Percentiles rank a stretch among this genome's conserved stretches.
Evolutionary conservation across 2,797 vertebrate genomes (phyloP).

Genomic region (Pitangus sulphuratus): DNA sequence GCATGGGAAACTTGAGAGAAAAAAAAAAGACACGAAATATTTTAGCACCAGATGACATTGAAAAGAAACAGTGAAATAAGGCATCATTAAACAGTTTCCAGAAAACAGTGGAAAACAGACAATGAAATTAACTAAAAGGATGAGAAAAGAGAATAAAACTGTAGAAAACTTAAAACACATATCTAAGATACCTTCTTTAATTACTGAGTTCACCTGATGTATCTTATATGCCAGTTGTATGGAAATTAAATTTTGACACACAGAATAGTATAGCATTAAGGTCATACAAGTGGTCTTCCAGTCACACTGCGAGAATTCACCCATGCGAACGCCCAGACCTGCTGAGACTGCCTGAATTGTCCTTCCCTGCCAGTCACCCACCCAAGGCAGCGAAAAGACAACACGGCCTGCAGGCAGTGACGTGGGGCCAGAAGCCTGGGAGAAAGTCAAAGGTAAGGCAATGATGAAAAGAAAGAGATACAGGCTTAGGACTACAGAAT

Average conservation of each 20-base stretch:
- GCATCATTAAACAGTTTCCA: neutral
- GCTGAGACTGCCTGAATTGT: neutral
- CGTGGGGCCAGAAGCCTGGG: neutral
- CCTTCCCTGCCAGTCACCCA: neutral
- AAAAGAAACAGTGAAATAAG: neutral
- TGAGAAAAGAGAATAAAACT: neutral
- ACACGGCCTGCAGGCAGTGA: neutral
- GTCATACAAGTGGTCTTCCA: neutral
- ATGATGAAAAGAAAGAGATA: neutral
- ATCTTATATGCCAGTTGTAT: neutral
- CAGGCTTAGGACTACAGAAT: neutral
- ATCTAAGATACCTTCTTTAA: neutral
- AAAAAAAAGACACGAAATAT: rapidly evolving
- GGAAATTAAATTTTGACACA: neutral
- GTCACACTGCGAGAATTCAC: neutral
- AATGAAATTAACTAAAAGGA: neutral
- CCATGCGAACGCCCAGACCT: neutral
- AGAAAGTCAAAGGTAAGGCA: neutral
- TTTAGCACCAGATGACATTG: neutral
- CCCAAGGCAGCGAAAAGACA: neutral
- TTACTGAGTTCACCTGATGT: neutral
- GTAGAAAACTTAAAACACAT: neutral
- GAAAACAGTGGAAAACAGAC: neutral
- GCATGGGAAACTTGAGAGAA: neutral
- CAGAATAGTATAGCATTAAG: neutral